A percentile compares a stretch with the other conserved stretches of the same genome.
Evolutionary conservation across 2,888 invertebrate species (phyloP).

Genomic region (Noctua comes): DNA sequence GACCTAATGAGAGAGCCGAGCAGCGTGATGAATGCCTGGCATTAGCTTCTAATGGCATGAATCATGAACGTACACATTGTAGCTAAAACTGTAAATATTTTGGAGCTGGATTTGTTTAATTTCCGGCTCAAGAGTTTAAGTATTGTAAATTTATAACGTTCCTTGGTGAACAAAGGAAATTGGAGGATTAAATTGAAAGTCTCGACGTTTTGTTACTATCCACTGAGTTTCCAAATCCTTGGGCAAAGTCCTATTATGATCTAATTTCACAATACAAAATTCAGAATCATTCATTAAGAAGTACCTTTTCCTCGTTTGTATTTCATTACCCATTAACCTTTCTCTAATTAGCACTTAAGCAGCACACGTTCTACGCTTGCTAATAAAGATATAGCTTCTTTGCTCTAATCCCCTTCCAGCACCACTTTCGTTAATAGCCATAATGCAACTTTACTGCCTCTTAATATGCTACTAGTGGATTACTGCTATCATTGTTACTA

Average conservation of each 20-base stretch:
- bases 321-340: background rate
- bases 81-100: constrained; percentile 22
- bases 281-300: background rate
- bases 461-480: constrained; percentile 20
- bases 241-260: background rate
- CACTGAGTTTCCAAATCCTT: constrained; percentile 1
- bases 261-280: background rate
- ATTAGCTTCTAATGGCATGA: constrained; percentile 59
- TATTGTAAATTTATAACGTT: constrained; percentile 18
- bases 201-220: background rate
- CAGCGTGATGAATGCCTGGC: constrained; percentile 57
- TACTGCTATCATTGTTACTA: background rate
- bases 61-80: constrained; percentile 31
- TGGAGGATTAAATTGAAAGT: constrained; percentile 26
- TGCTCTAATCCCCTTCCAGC: constrained; percentile 1
- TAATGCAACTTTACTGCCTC: constrained; percentile 37
- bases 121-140: constrained; percentile 21
- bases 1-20: constrained; percentile 56
- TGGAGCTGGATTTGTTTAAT: constrained; percentile 33
- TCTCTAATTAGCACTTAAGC: constrained; percentile 8
- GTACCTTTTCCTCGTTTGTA: background rate
- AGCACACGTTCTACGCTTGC: background rate
- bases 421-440: constrained; percentile 28
- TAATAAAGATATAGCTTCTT: constrained; percentile 25
- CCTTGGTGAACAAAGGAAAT: constrained; percentile 27